These are phyloP conservation scores for Antitype chi DNA, from an alignment of 2,888 invertebrate genomes.

Conservation along the genomic window DNA sequence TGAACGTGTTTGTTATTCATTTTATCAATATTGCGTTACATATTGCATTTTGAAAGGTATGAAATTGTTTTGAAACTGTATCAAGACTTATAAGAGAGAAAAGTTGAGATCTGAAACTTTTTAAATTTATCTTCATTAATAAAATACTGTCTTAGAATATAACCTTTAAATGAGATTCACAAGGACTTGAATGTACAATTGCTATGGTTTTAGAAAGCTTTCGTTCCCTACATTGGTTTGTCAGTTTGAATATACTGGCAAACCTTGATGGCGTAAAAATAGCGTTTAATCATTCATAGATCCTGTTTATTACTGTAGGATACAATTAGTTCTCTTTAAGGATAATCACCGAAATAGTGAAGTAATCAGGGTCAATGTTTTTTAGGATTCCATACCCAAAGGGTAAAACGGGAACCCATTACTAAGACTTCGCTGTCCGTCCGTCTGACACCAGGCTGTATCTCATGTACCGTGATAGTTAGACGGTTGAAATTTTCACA, in stretches of 20 bases:
- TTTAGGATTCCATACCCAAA: too few relatives aligned
- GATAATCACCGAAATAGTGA: too few relatives aligned
- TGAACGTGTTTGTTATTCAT: slow-evolving; percentile 35
- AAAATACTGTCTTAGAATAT: not conserved
- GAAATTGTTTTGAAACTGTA: slow-evolving; percentile 9
- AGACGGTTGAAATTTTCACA: too few relatives aligned
- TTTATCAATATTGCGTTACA: slow-evolving; percentile 5
- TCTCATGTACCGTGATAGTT: too few relatives aligned
- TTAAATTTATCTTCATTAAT: not conserved
- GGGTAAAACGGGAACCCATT: too few relatives aligned
- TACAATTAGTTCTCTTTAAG: not conserved
- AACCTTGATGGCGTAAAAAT: not conserved
- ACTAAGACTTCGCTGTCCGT: too few relatives aligned
- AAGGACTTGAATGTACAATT: not conserved
- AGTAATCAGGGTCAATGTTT: too few relatives aligned
- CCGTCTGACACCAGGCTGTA: too few relatives aligned
- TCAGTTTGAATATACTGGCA: not conserved
- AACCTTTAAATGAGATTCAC: too few relatives aligned
- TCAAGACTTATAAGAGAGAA: not conserved
- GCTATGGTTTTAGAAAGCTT: not conserved
- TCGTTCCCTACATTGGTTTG: not conserved
- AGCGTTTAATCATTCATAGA: not conserved
- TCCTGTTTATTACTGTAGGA: not conserved
- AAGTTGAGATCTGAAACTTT: not conserved
- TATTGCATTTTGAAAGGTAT: not conserved